Percentiles rank a stretch among this genome's conserved stretches.
Conservation (phyloP, 2,888 invertebrate species). For the Orgyia antiqua region DNA sequence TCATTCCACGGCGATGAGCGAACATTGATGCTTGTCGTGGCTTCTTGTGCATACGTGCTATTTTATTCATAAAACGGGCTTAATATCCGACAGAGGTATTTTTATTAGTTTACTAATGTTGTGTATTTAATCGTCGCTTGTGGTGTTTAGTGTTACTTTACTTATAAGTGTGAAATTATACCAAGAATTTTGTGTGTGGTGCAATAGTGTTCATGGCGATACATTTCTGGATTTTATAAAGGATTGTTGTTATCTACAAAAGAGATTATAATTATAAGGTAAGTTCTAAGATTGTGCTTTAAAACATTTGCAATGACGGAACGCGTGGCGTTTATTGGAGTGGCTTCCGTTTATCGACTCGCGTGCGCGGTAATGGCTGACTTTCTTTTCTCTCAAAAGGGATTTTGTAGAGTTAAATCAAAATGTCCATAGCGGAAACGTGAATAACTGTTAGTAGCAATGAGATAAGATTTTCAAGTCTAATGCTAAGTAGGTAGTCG, state of each 20-base stretch:
- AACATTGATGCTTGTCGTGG: conserved; percentile 75
- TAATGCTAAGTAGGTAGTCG: conserved; percentile 21
- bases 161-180: conserved; percentile 55
- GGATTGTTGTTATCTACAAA: conserved; percentile 56
- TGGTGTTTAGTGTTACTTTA: conserved; percentile 66
- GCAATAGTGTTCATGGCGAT: conserved; percentile 61
- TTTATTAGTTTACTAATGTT: conserved; percentile 62
- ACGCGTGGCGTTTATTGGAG: conserved; percentile 64
- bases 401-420: background rate
- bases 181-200: conserved; percentile 62
- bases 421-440: background rate
- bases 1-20: conserved; percentile 75
- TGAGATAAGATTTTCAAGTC: conserved; percentile 34
- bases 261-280: conserved; percentile 57
- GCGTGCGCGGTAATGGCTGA: conserved; percentile 77
- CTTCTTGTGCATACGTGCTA: conserved; percentile 64
- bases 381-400: conserved; percentile 50
- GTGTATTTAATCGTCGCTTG: conserved; percentile 61
- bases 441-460: conserved; percentile 19
- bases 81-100: conserved; percentile 52
- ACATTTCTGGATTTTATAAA: conserved; percentile 60
- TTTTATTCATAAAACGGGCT: conserved; percentile 64
- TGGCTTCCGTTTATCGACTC: conserved; percentile 75
- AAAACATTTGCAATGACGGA: conserved; percentile 20
- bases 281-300: conserved; percentile 26